Evolutionary conservation across 2,888 invertebrate genomes (phyloP).

Genomic region (Lasioglossum oenotherae): DNA sequence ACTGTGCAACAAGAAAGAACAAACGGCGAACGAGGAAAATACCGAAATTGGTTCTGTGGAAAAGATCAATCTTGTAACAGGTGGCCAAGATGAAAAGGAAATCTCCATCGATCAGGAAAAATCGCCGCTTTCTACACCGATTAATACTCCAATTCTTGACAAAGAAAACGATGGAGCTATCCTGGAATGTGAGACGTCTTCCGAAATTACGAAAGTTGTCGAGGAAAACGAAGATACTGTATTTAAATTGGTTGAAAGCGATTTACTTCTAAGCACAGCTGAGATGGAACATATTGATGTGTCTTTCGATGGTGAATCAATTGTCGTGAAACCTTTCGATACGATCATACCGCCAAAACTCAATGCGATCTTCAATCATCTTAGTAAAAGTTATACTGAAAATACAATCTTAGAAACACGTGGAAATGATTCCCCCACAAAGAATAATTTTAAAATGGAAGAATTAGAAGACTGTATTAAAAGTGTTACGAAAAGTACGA

Average conservation of each 20-base stretch:
- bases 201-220: neutral
- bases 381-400: constrained; percentile 19
- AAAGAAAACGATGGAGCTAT: constrained; percentile 7
- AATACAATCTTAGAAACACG: constrained; percentile 41
- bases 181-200: constrained; percentile 1
- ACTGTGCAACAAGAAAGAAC: constrained; percentile 30
- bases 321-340: neutral
- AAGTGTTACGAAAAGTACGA: neutral
- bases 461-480: constrained; percentile 40
- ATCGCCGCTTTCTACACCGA: neutral
- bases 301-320: constrained; percentile 14
- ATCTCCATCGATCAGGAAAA: constrained; percentile 34
- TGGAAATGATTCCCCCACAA: constrained; percentile 28
- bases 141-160: neutral
- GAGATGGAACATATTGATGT: constrained; percentile 2
- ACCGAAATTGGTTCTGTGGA: constrained; percentile 32
- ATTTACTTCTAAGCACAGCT: neutral
- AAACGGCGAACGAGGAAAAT: constrained; percentile 31
- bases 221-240: constrained; percentile 10
- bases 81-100: constrained; percentile 48
- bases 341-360: neutral
- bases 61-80: constrained; percentile 54
- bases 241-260: neutral
- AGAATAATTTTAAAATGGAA: constrained; percentile 36
- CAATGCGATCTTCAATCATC: neutral